These are phyloP conservation scores for Tarsius wallacei DNA, from an alignment of 2,797 vertebrate species.

Conservation along the genomic window DNA sequence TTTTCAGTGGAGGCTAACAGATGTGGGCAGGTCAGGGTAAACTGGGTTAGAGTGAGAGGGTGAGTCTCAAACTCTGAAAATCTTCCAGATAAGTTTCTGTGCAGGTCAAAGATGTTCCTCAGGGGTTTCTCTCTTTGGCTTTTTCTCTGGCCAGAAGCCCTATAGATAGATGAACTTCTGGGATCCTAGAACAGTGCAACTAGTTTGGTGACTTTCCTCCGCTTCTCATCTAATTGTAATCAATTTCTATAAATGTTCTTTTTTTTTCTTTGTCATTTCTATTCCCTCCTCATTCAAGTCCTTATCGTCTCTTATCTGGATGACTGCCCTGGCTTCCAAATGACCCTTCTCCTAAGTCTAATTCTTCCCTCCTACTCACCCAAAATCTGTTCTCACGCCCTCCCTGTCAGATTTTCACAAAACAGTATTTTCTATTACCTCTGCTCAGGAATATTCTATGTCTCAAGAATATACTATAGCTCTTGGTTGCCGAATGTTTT, in stretches of 20 bases:
- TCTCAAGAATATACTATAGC: not conserved
- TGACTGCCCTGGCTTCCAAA: not conserved
- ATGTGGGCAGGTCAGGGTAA: not conserved
- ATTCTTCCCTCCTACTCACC: not conserved
- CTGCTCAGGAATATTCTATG: conserved; percentile 7
- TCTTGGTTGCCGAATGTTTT: not conserved
- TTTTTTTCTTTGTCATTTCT: not conserved
- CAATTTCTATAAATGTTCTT: not conserved
- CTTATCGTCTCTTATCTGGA: not conserved
- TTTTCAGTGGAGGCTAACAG: not conserved
- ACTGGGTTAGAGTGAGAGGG: not conserved
- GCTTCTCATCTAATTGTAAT: not conserved
- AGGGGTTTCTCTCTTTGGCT: not conserved
- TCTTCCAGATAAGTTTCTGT: not conserved
- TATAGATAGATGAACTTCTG: not conserved
- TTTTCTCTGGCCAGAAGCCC: conserved; percentile 11
- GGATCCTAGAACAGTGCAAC: not conserved
- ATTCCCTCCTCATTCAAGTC: not conserved
- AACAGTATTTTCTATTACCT: not conserved
- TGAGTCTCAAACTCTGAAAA: conserved; percentile 2
- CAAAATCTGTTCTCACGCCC: not conserved
- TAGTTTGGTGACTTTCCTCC: not conserved
- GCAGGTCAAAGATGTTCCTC: not conserved
- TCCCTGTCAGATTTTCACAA: conserved; percentile 7
- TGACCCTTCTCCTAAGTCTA: not conserved